Evolutionary conservation across 92 coral and sea anemone genomes (phyloP).

Genomic region (Desmophyllum pertusum): DNA sequence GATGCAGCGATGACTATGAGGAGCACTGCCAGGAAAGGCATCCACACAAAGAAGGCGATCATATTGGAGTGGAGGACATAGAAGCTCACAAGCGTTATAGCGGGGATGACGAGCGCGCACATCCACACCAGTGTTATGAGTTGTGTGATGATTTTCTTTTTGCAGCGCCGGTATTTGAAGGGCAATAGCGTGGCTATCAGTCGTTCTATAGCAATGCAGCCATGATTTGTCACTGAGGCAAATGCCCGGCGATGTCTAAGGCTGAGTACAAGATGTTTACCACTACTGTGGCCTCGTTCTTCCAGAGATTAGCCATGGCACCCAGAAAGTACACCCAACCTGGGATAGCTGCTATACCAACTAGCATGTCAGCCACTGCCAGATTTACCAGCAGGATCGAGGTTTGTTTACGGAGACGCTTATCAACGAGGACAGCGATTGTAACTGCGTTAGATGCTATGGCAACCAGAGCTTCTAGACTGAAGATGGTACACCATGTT

Average conservation of each 20-base stretch:
- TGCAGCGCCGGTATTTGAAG: slow-evolving; percentile 15
- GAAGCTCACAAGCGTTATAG: slow-evolving; percentile 2
- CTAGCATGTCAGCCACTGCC: slow-evolving; percentile 33
- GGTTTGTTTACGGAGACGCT: slow-evolving; percentile 4
- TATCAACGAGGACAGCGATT: background rate
- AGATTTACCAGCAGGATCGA: slow-evolving; percentile 29
- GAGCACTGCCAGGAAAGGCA: slow-evolving; percentile 23
- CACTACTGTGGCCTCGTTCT: background rate
- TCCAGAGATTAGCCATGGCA: background rate
- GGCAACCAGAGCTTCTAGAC: slow-evolving; percentile 28
- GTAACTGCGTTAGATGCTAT: background rate
- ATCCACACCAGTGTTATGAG: slow-evolving; percentile 7
- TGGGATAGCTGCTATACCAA: background rate
- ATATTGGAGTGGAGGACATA: slow-evolving; percentile 9
- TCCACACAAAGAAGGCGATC: slow-evolving; percentile 40
- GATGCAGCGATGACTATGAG: slow-evolving; percentile 9
- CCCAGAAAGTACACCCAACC: slow-evolving; percentile 44
- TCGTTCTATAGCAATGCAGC: slow-evolving; percentile 46
- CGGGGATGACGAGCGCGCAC: slow-evolving; percentile 22
- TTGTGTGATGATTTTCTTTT: slow-evolving; percentile 4
- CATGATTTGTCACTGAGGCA: slow-evolving; percentile 42
- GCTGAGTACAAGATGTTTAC: background rate
- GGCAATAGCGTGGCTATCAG: slow-evolving; percentile 37
- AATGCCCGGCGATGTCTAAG: slow-evolving; percentile 27
- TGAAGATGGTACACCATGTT: slow-evolving; percentile 24